A percentile compares a stretch with the other conserved stretches of the same genome.
Conservation (phyloP, 1,140 invertebrate genomes). For the Drosophila varians region DNA sequence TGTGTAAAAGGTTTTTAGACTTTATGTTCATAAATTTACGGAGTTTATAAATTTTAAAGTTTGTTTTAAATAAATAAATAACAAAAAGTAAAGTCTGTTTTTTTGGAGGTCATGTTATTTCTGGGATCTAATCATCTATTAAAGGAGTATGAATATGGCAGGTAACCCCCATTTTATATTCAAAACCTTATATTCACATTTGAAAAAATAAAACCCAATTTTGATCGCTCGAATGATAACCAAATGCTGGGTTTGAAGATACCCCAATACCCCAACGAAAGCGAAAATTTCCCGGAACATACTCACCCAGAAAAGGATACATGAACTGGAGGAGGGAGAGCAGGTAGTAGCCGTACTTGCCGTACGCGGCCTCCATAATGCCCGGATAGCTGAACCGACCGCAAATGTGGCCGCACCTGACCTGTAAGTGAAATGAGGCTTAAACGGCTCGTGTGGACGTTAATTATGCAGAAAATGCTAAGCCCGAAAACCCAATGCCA, state of each 20-base stretch:
- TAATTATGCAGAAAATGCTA: slow-evolving; percentile 38
- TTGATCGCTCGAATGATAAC: no score
- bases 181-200: no score
- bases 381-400: slow-evolving; percentile 93
- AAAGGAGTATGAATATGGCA: no score
- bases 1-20: neutral
- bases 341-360: slow-evolving; percentile 91
- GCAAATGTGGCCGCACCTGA: slow-evolving; percentile 90
- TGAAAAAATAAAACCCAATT: no score
- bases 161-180: no score
- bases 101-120: no score
- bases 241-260: no score
- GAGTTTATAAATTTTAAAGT: neutral
- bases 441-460: slow-evolving; percentile 10
- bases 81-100: no score
- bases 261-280: neutral
- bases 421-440: slow-evolving; percentile 58
- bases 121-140: no score
- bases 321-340: slow-evolving; percentile 92
- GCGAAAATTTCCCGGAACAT: neutral
- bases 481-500: neutral
- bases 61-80: neutral
- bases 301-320: slow-evolving; percentile 94
- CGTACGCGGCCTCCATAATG: slow-evolving; percentile 92
- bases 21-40: neutral